Evolutionary conservation across 2,113 vertebrate genomes (phyloP).

Genomic region (Passer domesticus): DNA sequence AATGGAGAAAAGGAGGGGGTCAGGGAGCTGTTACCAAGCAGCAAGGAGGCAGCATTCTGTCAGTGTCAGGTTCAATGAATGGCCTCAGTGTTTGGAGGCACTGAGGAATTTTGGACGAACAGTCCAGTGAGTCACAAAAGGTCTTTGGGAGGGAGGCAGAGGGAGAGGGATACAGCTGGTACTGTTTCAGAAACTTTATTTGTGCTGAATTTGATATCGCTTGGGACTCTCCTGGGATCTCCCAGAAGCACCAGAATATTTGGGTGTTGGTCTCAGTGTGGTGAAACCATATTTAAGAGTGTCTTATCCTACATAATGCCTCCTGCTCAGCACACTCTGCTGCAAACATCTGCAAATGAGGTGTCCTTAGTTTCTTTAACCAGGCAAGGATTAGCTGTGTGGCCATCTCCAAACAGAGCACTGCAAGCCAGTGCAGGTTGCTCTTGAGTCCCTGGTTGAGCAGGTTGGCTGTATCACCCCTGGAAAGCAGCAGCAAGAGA

Average conservation of each 20-base stretch:
- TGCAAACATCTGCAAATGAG: background rate
- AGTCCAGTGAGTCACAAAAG: constrained; percentile 54
- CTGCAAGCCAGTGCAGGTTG: background rate
- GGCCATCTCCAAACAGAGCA: background rate
- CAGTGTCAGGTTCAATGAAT: constrained; percentile 60
- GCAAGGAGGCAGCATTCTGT: constrained; percentile 20
- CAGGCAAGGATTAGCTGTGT: background rate
- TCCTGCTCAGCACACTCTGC: background rate
- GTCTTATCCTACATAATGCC: background rate
- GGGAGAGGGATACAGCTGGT: background rate
- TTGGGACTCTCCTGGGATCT: background rate
- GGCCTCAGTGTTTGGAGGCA: constrained; percentile 57
- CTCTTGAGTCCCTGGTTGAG: background rate
- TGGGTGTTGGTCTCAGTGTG: background rate
- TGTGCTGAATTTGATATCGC: background rate
- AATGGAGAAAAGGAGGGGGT: background rate
- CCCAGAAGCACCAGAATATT: background rate
- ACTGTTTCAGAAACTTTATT: background rate
- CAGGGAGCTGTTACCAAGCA: constrained; percentile 50
- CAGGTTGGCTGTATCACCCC: background rate
- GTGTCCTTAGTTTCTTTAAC: background rate
- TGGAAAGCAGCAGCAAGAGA: background rate
- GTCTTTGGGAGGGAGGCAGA: constrained; percentile 19
- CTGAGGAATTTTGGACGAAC: constrained; percentile 17
- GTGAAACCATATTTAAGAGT: background rate